A percentile compares a stretch with the other conserved stretches of the same genome.
These are phyloP conservation scores for Mystacornis crossleyi DNA, from an alignment of 2,113 vertebrate species.

Conservation along the genomic window DNA sequence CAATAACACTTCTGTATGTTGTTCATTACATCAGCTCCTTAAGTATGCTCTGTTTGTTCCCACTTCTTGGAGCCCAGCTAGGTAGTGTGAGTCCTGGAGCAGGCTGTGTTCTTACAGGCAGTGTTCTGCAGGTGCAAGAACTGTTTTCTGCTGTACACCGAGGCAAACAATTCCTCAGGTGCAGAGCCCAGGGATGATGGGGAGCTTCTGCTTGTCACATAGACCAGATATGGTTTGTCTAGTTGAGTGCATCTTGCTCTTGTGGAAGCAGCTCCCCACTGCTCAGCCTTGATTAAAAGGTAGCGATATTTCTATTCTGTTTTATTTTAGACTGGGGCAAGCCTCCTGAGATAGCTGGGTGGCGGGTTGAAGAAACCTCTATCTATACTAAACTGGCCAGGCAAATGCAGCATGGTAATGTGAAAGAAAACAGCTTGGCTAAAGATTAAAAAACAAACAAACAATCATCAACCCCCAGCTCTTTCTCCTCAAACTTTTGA, in stretches of 20 bases:
- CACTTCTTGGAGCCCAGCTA: not conserved
- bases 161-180: not conserved
- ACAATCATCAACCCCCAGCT: not conserved
- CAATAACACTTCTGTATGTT: not conserved
- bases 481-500: not conserved
- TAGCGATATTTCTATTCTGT: not conserved
- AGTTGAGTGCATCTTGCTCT: not conserved
- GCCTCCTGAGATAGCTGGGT: not conserved
- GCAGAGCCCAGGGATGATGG: not conserved
- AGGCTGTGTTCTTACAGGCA: not conserved
- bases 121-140: not conserved
- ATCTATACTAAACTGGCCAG: not conserved
- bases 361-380: not conserved
- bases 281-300: not conserved
- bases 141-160: not conserved
- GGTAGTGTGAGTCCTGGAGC: not conserved
- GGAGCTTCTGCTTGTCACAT: not conserved
- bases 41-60: not conserved
- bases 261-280: not conserved
- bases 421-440: not conserved
- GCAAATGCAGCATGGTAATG: not conserved
- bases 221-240: not conserved
- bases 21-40: not conserved
- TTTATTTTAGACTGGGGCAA: not conserved
- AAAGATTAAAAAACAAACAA: not conserved